Evolutionary conservation across 2,113 vertebrate genomes (phyloP).

Genomic region (Rallus limicola): DNA sequence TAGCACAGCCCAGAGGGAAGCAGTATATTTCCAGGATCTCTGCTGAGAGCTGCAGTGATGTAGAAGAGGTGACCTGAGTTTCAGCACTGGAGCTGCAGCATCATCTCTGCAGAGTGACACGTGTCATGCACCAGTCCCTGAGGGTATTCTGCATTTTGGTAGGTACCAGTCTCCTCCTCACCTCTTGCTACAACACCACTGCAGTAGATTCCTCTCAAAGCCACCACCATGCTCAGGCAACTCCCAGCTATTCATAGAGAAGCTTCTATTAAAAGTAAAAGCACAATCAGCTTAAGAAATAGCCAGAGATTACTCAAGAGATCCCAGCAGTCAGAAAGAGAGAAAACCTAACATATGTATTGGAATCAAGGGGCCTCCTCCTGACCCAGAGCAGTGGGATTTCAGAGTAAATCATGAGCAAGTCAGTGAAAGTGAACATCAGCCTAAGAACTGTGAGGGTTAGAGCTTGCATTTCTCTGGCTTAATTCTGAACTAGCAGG

Average conservation of each 20-base stretch:
- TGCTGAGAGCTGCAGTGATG: not conserved
- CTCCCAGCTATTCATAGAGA: slow-evolving; percentile 63
- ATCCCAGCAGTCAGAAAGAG: slow-evolving; percentile 37
- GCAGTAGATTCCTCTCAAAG: not conserved
- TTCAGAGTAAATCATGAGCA: not conserved
- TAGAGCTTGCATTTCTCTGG: not conserved
- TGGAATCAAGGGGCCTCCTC: not conserved
- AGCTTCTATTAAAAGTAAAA: slow-evolving; percentile 72
- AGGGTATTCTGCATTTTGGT: not conserved
- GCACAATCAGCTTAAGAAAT: slow-evolving; percentile 71
- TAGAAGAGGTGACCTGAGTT: not conserved
- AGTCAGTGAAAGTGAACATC: not conserved
- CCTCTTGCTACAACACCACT: not conserved
- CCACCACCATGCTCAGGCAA: not conserved
- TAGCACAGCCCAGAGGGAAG: not conserved
- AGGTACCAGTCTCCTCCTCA: not conserved
- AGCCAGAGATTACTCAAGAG: slow-evolving; percentile 63
- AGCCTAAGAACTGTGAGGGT: not conserved
- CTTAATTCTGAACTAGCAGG: not conserved
- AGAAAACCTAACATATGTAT: not conserved
- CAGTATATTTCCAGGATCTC: not conserved
- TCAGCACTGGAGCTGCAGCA: slow-evolving; percentile 3
- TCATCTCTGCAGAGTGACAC: not conserved
- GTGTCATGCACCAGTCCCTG: not conserved
- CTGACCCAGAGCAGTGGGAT: not conserved